These are phyloP conservation scores for Anniella stebbinsi DNA, from an alignment of 2,797 vertebrate genomes.

Conservation along the genomic window DNA sequence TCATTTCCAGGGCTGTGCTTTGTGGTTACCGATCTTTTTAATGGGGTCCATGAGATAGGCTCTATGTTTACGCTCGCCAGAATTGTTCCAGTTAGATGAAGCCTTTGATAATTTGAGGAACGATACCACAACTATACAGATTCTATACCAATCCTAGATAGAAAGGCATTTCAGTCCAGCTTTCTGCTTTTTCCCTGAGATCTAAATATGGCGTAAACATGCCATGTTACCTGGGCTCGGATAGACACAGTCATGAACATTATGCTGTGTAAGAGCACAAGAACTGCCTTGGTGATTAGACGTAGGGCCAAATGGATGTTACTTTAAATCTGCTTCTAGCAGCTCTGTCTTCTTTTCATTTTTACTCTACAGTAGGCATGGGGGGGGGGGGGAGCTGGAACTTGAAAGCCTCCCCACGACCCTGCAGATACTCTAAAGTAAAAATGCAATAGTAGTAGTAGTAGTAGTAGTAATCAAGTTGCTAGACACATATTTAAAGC, in stretches of 20 bases:
- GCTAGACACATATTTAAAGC: no score
- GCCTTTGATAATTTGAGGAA: neutral
- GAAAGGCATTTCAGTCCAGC: neutral
- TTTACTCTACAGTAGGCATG: no score
- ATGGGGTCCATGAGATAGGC: constrained; percentile 32
- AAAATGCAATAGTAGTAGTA: no score
- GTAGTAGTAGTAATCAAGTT: no score
- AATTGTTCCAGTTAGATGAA: constrained; percentile 22
- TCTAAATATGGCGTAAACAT: no score
- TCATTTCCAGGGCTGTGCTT: constrained; percentile 47
- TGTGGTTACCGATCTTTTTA: constrained; percentile 53
- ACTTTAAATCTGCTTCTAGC: no score
- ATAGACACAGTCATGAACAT: neutral
- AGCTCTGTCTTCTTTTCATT: no score
- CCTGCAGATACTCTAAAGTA: no score
- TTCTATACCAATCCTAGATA: neutral
- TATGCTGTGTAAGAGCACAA: neutral
- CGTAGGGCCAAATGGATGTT: no score
- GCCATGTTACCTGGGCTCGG: neutral
- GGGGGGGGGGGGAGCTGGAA: no score
- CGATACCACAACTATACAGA: neutral
- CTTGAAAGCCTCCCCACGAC: no score
- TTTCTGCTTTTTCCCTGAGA: no score
- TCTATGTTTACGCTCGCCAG: constrained; percentile 19
- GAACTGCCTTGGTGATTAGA: neutral